Evolutionary conservation across 2,113 vertebrate genomes (phyloP), one percentile per base, ranked within the genome.

Genomic region (Danio rerio): DNA sequence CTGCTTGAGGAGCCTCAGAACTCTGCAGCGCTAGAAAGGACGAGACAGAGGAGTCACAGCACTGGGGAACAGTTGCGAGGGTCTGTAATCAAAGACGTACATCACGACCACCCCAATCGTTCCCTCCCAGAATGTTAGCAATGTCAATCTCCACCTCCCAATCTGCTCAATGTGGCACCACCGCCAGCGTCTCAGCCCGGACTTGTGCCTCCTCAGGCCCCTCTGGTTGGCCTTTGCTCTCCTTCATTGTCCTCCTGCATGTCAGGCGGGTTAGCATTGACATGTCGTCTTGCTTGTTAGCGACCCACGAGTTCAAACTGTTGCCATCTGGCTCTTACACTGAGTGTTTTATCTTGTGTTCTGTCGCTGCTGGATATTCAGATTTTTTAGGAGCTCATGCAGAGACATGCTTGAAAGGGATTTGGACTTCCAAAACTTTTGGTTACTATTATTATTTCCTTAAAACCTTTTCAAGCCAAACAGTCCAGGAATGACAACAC

Each of bases 251-350:
- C 66, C 45, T 75, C 10, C 31, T 74, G 58, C 73, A 59, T 77
- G 71, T 82, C 6, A 18, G 20, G 20, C 61, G 65, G 52, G 63
- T 72, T 80, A 52, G 11, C 62, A 61, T 58, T 84, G 84, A 73
- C 84, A 81, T 78, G 52, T 79, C 42, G 65, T 81, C 78, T 74
- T 58, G 55, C 83, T 88, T 84, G 73, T 84, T 86, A 89, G 87
- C 73, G 18, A 79, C 85, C 83, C 73, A 59, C 15, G n/a, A 65
- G 53, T 69, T 71, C 75, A 78, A 75, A 86, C 87, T 86, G 78
- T 87, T 88, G 85, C 89, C 89, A 89, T 89, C 88, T 89, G 89
- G 82, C 59, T 66, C 43, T 62, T 84, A 62, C 72, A 52, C 49
- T 1, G 21, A 55, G 62, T 53, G 76, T 47, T 84, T 87, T 84